Evolutionary conservation across 1,140 invertebrate genomes (phyloP).

Genomic region (Drosophila parabipectinata): DNA sequence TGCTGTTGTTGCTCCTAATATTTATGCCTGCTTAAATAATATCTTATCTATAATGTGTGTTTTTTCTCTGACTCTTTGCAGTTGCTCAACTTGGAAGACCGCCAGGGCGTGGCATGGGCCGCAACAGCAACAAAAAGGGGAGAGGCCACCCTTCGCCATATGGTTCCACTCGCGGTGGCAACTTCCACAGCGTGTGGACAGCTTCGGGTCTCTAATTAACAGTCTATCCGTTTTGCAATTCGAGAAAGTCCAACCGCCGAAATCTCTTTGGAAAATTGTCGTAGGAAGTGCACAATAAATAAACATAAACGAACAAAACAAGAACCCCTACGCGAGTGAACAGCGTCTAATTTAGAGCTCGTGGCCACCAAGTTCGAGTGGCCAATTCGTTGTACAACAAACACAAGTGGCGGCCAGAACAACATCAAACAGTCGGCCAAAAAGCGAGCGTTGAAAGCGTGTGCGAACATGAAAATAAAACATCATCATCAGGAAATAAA

Average conservation of each 20-base stretch:
- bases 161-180: slow-evolving; percentile 53
- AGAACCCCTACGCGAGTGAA: slow-evolving; percentile 55
- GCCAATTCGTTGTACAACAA: slow-evolving; percentile 61
- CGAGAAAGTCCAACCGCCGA: slow-evolving; percentile 19
- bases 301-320: slow-evolving; percentile 34
- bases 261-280: slow-evolving; percentile 14
- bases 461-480: slow-evolving; percentile 80
- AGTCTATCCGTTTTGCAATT: slow-evolving; percentile 10
- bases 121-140: slow-evolving; percentile 12
- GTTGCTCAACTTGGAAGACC: slow-evolving; percentile 69
- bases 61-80: slow-evolving; percentile 57
- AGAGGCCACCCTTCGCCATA: slow-evolving; percentile 24
- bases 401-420: slow-evolving; percentile 27
- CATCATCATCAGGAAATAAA: slow-evolving; percentile 80
- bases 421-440: slow-evolving; percentile 63
- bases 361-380: slow-evolving; percentile 66
- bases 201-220: slow-evolving; percentile 62
- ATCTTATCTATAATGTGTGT: slow-evolving; percentile 43
- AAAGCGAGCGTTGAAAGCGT: slow-evolving; percentile 68
- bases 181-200: slow-evolving; percentile 50
- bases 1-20: slow-evolving; percentile 32
- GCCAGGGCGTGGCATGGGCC: slow-evolving; percentile 59
- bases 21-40: slow-evolving; percentile 65
- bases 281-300: slow-evolving; percentile 28
- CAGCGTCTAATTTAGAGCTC: slow-evolving; percentile 67